Conservation (phyloP, 2,888 invertebrate species). For the Linnaemya vulpina region DNA sequence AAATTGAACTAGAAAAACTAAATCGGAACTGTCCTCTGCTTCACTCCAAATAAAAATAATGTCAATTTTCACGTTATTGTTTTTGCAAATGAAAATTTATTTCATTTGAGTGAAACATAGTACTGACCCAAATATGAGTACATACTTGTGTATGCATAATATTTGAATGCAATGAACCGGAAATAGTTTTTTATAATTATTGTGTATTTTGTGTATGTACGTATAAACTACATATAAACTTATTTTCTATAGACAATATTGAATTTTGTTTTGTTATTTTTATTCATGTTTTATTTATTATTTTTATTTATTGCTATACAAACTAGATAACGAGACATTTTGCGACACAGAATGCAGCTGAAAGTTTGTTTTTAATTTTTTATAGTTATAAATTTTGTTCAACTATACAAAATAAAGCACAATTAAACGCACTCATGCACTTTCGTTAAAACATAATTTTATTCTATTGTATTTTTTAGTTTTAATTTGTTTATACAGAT, state of each 20-base stretch:
- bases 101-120: no score
- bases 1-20: no score
- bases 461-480: slow-evolving; percentile 35
- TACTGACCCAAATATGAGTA: no score
- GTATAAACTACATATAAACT: background rate
- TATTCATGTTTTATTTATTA: background rate
- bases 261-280: slow-evolving; percentile 23
- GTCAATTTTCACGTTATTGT: no score
- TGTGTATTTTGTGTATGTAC: background rate
- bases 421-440: slow-evolving; percentile 68
- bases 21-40: background rate
- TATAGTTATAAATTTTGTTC: slow-evolving; percentile 36
- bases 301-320: slow-evolving; percentile 24
- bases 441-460: slow-evolving; percentile 50
- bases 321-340: slow-evolving; percentile 12
- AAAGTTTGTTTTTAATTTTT: slow-evolving; percentile 53
- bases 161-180: slow-evolving; percentile 12
- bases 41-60: no score
- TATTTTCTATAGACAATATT: slow-evolving; percentile 38
- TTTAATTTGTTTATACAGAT: slow-evolving; percentile 56
- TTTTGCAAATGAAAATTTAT: no score
- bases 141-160: background rate
- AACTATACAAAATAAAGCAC: slow-evolving; percentile 59
- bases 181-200: slow-evolving; percentile 3
- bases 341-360: slow-evolving; percentile 57